These are phyloP conservation scores for Channallabes apus DNA, from an alignment of 2,797 vertebrate species.

Conservation along the genomic window DNA sequence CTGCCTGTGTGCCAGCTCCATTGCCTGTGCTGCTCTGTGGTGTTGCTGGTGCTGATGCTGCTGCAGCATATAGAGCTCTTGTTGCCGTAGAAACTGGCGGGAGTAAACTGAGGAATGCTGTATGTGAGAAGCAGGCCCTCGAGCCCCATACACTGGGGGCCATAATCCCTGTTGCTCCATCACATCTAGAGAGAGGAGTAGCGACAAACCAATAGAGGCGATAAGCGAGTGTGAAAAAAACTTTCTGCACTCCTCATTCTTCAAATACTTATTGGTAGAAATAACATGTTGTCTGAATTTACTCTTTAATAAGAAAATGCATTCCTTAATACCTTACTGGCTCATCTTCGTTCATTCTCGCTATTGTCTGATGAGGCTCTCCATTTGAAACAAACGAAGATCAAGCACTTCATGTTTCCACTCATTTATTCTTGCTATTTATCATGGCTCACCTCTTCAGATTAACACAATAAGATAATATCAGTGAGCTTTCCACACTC, in stretches of 20 bases:
- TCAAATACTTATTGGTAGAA: constrained; percentile 43
- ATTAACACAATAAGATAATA: constrained; percentile 47
- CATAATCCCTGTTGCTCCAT: constrained; percentile 92
- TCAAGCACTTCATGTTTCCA: constrained; percentile 29
- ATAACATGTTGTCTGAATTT: constrained; percentile 16
- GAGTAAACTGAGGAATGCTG: constrained; percentile 91
- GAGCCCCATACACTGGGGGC: constrained; percentile 87
- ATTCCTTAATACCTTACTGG: constrained; percentile 22
- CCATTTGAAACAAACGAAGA: constrained; percentile 21
- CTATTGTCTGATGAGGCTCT: constrained; percentile 22
- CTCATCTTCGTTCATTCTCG: constrained; percentile 13
- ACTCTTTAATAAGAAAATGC: not conserved
- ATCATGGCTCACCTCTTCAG: constrained; percentile 31
- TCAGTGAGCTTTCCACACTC: constrained; percentile 44
- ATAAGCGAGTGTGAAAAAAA: constrained; percentile 28
- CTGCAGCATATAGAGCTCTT: constrained; percentile 89
- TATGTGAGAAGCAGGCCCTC: constrained; percentile 86
- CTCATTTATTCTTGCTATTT: constrained; percentile 34
- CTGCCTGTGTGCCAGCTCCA: constrained; percentile 75
- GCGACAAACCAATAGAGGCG: constrained; percentile 25
- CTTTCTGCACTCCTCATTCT: constrained; percentile 31
- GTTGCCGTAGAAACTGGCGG: constrained; percentile 88
- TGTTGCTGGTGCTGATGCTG: constrained; percentile 76
- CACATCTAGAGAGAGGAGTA: constrained; percentile 76
- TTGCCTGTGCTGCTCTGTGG: constrained; percentile 64